Base-by-base conservation (phyloP, 2,797 vertebrate species). In the Coregonus suidteri region DNA sequence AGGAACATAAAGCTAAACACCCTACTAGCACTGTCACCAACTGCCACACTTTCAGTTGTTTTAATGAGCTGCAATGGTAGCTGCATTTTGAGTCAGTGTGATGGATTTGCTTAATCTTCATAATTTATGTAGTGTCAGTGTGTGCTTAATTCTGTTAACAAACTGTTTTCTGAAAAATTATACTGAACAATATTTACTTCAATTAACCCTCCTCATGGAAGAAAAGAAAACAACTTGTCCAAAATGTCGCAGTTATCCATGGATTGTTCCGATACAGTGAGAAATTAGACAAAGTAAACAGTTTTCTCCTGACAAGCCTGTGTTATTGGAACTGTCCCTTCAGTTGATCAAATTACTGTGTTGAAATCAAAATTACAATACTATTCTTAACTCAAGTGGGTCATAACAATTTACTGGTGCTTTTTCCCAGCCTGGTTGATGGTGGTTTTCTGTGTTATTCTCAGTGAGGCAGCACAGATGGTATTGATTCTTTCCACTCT, bases 51-150 rank as follows among this genome's bases (percentile, higher is more conserved):
- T 86, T 71, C 13, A 76, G 75, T 4, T 73, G 37, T 75, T 67
- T n/a, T 82, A 82, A 82, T 85, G 79, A 86, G 73, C 74, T 53
- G 59, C 68, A 52, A 37, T 70, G 13, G 71, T 75, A 74, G 47
- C 69, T 71, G 4, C 35, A n/a, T 47, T 34, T 53, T 67, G 75
- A 74, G 74, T 78, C 20, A 59, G 73, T 11, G 6, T 82, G 79
- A 88, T 71, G 72, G 71, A 80, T 80, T 82, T 84, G 53, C 53
- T 75, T 66, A 31, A 52, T 64, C 30, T 72, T 77, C 13, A n/a
- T 20, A 37, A 80, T 84, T 73, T 74, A 84, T 68, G 41, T 13
- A 3, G 18, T 71, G 2, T 67, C 59, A 31, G 11, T 70, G 76
- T 71, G 41, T 71, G 14, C 56, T 30, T 71, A 3, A 25, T 78